Conservation (phyloP, 2,888 invertebrate genomes). For the Nebria salina region DNA sequence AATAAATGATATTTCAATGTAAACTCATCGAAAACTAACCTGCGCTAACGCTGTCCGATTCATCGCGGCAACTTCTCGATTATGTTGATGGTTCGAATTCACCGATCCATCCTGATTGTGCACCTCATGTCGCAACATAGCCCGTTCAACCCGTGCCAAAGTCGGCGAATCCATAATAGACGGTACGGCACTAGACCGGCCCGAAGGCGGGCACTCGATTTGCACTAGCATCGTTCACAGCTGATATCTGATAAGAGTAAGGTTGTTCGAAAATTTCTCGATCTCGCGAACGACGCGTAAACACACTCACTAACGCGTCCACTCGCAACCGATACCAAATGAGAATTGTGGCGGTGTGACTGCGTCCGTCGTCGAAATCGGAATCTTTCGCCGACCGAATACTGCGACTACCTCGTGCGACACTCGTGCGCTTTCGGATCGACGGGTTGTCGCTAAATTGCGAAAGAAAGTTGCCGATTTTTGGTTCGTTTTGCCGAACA, state of each 20-base stretch:
- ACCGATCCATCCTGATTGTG: slow-evolving; percentile 63
- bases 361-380: neutral
- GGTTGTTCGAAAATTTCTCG: neutral
- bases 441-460: neutral
- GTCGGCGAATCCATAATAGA: slow-evolving; percentile 70
- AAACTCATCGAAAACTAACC: slow-evolving; percentile 51
- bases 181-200: slow-evolving; percentile 54
- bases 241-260: neutral
- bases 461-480: neutral
- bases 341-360: slow-evolving; percentile 16
- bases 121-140: slow-evolving; percentile 67
- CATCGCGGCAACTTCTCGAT: slow-evolving; percentile 55
- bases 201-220: slow-evolving; percentile 52
- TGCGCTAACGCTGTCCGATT: slow-evolving; percentile 58
- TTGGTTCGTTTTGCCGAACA: neutral
- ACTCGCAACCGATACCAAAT: slow-evolving; percentile 18
- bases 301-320: neutral
- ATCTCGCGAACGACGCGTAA: neutral
- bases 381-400: neutral
- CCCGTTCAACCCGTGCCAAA: slow-evolving; percentile 69
- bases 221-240: slow-evolving; percentile 55
- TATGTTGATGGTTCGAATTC: slow-evolving; percentile 40
- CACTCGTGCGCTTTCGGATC: neutral
- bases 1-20: too few species aligned
- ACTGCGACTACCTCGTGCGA: neutral